Percentiles rank a stretch among this genome's conserved stretches.
Evolutionary conservation across 2,888 invertebrate genomes (phyloP).

Genomic region (Melanostoma scalare): DNA sequence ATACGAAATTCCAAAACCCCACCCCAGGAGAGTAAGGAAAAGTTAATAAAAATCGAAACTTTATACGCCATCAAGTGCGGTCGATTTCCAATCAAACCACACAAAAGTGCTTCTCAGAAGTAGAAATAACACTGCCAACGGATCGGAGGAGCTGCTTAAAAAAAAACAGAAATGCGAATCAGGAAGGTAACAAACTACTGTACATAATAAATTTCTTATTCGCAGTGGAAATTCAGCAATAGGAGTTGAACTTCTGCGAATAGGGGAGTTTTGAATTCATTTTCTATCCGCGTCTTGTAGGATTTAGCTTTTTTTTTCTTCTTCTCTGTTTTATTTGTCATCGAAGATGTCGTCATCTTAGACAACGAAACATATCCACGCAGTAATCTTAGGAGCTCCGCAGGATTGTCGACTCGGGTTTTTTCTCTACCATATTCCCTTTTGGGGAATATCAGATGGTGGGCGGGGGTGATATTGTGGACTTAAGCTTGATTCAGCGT

Average conservation of each 20-base stretch:
- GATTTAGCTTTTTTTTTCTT: background rate
- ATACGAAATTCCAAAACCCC: background rate
- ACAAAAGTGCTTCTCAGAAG: slow-evolving; percentile 30
- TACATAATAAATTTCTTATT: slow-evolving; percentile 9
- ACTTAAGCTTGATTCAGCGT: slow-evolving; percentile 21
- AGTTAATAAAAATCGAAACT: slow-evolving; percentile 37
- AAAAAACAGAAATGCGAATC: background rate
- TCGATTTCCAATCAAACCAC: slow-evolving; percentile 46
- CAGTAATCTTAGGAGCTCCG: slow-evolving; percentile 54
- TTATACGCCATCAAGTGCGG: slow-evolving; percentile 43
- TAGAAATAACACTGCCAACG: background rate
- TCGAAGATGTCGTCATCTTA: background rate
- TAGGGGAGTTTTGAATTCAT: slow-evolving; percentile 29
- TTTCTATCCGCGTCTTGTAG: slow-evolving; percentile 1
- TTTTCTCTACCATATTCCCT: background rate
- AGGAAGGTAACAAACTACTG: background rate
- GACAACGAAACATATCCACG: slow-evolving; percentile 24
- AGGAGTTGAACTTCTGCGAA: slow-evolving; percentile 13
- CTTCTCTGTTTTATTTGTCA: background rate
- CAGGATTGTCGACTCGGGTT: slow-evolving; percentile 6
- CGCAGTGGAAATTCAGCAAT: slow-evolving; percentile 33
- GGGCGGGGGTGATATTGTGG: background rate
- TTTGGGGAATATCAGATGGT: background rate
- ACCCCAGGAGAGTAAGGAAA: background rate
- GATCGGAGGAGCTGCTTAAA: background rate